phyloP scores from a whole-genome alignment of 1,140 invertebrate species.

The Achatina immaculata region DNA sequence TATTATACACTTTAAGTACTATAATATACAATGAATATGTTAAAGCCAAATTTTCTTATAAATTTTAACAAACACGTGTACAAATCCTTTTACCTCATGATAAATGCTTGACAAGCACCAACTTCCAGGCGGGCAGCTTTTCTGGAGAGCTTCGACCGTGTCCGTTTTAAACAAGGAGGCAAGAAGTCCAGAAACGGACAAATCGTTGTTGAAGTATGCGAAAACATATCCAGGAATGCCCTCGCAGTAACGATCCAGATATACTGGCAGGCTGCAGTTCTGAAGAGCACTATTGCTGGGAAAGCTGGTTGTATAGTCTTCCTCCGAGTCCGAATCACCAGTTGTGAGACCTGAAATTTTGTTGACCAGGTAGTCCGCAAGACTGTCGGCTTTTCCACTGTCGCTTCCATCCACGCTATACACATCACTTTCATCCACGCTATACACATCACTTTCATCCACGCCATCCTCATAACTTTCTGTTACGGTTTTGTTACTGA shows the following conservation, averaged over 20 bases:
- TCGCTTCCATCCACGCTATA: not conserved
- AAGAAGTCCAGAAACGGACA: not conserved
- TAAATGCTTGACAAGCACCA: constrained; percentile 5
- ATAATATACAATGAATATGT: too few relatives aligned
- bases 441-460: not conserved
- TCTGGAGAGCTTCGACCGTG: not conserved
- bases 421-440: not conserved
- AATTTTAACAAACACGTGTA: too few relatives aligned
- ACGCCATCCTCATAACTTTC: not conserved
- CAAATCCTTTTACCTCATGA: not conserved
- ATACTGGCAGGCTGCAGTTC: constrained; percentile 2
- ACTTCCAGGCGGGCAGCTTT: not conserved
- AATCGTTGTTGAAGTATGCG: not conserved
- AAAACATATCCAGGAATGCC: not conserved
- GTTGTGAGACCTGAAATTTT: not conserved
- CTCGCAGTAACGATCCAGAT: not conserved
- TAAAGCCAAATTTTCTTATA: too few relatives aligned
- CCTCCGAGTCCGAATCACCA: not conserved
- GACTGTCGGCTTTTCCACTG: not conserved
- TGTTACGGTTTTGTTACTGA: too few relatives aligned
- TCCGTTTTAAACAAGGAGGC: constrained; percentile 6
- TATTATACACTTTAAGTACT: too few relatives aligned
- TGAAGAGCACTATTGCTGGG: not conserved
- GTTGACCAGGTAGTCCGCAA: not conserved
- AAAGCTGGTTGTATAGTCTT: not conserved